These are phyloP conservation scores for Sminthurinus aureus DNA, from an alignment of 2,888 invertebrate genomes.

Conservation along the genomic window DNA sequence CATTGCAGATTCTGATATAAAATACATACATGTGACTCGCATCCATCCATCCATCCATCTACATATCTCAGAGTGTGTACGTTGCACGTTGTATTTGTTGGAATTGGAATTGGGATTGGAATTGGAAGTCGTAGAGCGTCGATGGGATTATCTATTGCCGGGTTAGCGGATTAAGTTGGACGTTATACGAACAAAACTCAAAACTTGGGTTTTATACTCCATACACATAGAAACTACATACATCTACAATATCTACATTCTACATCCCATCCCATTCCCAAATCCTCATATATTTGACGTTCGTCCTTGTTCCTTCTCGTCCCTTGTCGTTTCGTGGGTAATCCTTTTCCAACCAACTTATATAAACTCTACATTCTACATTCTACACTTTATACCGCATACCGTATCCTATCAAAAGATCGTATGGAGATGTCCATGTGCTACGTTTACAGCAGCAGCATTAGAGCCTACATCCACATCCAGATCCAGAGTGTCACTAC, in stretches of 20 bases:
- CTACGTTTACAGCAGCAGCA: too few relatives aligned
- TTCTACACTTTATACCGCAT: too few relatives aligned
- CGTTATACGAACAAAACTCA: background rate
- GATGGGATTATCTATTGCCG: constrained; percentile 35
- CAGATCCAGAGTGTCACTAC: too few relatives aligned
- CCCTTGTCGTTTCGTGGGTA: constrained; percentile 3
- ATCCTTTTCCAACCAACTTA: constrained; percentile 7
- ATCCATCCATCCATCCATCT: background rate
- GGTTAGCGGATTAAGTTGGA: constrained; percentile 47
- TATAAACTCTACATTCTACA: background rate
- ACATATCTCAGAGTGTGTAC: background rate
- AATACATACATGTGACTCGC: background rate
- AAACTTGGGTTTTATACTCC: too few relatives aligned
- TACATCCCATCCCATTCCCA: background rate
- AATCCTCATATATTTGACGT: background rate
- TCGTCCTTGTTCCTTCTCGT: background rate
- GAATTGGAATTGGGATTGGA: background rate
- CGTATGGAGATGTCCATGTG: too few relatives aligned
- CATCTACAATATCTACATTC: background rate
- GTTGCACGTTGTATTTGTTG: background rate
- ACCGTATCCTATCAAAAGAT: too few relatives aligned
- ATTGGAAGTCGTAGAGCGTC: background rate
- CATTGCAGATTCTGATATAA: too few relatives aligned
- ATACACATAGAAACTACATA: too few relatives aligned
- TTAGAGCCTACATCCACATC: too few relatives aligned